Evolutionary conservation across 2,888 invertebrate genomes (phyloP).

Genomic region (Monoplex corrugatus): DNA sequence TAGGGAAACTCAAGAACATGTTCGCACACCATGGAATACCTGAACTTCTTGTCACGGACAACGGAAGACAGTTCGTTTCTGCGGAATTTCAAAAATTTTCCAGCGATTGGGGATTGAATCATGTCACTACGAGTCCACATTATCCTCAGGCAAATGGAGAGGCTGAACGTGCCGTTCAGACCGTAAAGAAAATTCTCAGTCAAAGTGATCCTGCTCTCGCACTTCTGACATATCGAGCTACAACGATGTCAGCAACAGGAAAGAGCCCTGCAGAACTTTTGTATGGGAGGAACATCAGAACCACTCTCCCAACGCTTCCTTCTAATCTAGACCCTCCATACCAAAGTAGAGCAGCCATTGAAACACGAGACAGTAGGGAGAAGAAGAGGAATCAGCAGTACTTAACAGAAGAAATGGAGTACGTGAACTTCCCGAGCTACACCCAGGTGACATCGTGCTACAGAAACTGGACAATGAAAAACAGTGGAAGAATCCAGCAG

Average conservation of each 20-base stretch:
- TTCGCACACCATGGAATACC: slow-evolving; percentile 32
- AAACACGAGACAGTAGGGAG: too few relatives aligned
- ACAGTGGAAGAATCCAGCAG: too few relatives aligned
- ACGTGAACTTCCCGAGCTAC: too few relatives aligned
- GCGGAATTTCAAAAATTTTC: slow-evolving; percentile 35
- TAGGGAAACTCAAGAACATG: slow-evolving; percentile 1
- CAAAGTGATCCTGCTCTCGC: background rate
- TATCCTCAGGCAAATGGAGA: slow-evolving; percentile 37
- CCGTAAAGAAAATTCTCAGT: slow-evolving; percentile 8
- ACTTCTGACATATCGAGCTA: slow-evolving; percentile 17
- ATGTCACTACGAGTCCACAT: slow-evolving; percentile 51
- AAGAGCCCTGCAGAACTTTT: slow-evolving; percentile 33
- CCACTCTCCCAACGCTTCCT: too few relatives aligned
- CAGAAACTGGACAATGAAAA: too few relatives aligned
- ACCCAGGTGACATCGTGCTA: too few relatives aligned
- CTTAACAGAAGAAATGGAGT: too few relatives aligned
- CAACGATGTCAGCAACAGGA: background rate
- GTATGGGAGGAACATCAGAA: background rate
- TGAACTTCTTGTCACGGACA: background rate
- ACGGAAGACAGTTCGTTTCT: slow-evolving; percentile 33
- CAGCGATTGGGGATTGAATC: background rate
- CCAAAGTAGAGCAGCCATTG: too few relatives aligned
- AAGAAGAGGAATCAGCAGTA: too few relatives aligned
- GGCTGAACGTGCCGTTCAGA: slow-evolving; percentile 56
- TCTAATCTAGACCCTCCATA: too few relatives aligned